Conservation (phyloP, 2,113 vertebrate species). For the Hassar affinis region DNA sequence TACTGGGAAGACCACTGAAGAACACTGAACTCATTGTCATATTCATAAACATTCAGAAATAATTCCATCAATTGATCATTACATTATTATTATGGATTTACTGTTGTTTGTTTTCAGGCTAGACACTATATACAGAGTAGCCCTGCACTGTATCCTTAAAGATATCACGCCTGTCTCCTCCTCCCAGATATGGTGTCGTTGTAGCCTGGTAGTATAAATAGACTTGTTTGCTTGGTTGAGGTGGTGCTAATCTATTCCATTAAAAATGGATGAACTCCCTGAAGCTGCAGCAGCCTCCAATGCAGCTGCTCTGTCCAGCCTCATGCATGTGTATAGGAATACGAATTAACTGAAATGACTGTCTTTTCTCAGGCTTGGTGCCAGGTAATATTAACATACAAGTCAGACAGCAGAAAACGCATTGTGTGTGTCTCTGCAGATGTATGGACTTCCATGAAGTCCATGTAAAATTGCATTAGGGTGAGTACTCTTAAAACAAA, state of each 20-base stretch:
- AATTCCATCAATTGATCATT: background rate
- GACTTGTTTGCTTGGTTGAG: constrained; percentile 61
- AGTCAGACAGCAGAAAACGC: background rate
- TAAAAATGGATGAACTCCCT: constrained; percentile 72
- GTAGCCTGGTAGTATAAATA: constrained; percentile 54
- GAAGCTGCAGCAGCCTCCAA: constrained; percentile 45
- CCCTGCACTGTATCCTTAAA: background rate
- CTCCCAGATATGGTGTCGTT: constrained; percentile 53
- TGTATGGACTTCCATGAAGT: too few relatives aligned
- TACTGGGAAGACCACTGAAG: too few relatives aligned
- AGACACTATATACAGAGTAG: constrained; percentile 15
- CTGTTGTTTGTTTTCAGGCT: constrained; percentile 10
- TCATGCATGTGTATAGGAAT: constrained; percentile 52
- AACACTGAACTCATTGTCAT: too few relatives aligned
- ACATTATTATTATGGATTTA: background rate
- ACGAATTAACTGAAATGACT: background rate
- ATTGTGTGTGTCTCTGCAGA: background rate
- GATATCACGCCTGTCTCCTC: background rate
- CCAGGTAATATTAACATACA: background rate
- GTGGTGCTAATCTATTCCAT: constrained; percentile 65
- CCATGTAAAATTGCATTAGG: background rate
- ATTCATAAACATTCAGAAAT: background rate
- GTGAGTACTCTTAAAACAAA: background rate
- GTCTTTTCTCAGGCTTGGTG: background rate
- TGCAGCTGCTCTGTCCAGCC: constrained; percentile 49